Evolutionary conservation across 2,113 vertebrate species (phyloP).

Genomic region (Perccottus glenii): DNA sequence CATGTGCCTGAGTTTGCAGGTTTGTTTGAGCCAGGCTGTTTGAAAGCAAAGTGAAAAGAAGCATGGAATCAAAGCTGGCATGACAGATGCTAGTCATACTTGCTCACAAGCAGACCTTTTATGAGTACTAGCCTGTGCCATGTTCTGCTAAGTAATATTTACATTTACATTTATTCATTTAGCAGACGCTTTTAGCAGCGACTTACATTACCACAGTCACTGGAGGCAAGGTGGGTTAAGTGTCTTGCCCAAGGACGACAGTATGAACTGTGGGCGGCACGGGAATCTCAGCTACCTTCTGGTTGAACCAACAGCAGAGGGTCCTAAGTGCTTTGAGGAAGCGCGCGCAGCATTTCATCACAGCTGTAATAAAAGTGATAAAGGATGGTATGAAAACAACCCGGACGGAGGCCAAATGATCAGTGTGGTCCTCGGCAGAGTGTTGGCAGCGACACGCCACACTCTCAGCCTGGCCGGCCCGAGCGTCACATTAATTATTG

Average conservation of each 20-base stretch:
- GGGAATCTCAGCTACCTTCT: too few relatives aligned
- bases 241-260: too few relatives aligned
- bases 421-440: constrained; percentile 40
- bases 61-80: too few relatives aligned
- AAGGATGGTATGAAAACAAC: constrained; percentile 63
- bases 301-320: constrained; percentile 58
- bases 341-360: constrained; percentile 52
- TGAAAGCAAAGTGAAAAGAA: not conserved
- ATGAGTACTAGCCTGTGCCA: not conserved
- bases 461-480: constrained; percentile 26
- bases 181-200: too few relatives aligned
- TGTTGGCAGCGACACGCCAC: constrained; percentile 25
- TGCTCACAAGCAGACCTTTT: not conserved
- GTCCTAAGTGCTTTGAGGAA: constrained; percentile 55
- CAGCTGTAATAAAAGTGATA: constrained; percentile 72
- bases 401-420: constrained; percentile 58
- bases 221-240: too few relatives aligned
- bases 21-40: not conserved
- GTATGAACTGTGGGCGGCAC: too few relatives aligned
- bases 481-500: constrained; percentile 73
- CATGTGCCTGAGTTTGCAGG: too few relatives aligned
- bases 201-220: too few relatives aligned
- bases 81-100: not conserved
- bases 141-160: constrained; percentile 18
- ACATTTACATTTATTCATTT: too few relatives aligned